Conservation (phyloP, 2,888 invertebrate genomes). For the Phalera bucephala region DNA sequence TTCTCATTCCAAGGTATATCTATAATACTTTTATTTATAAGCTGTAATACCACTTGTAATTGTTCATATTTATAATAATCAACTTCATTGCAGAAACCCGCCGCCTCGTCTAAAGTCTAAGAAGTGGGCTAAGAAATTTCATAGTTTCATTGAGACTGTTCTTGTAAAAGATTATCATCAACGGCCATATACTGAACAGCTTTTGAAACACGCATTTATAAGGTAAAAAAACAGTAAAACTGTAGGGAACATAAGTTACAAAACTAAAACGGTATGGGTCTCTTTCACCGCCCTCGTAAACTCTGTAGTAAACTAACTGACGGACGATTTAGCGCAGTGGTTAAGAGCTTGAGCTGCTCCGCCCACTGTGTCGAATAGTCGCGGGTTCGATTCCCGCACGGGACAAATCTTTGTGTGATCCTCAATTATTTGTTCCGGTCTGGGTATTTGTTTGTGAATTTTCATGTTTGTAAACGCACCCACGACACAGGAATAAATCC, state of each 20-base stretch:
- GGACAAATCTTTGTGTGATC: no score
- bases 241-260: neutral
- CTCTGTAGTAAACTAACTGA: no score
- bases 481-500: no score
- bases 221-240: conserved; percentile 62
- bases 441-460: no score
- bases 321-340: no score
- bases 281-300: no score
- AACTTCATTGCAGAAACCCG: conserved; percentile 87
- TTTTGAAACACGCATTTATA: conserved; percentile 98
- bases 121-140: conserved; percentile 99
- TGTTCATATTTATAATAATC: neutral
- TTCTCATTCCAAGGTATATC: conserved; percentile 92
- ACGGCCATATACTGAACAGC: conserved; percentile 98
- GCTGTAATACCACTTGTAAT: neutral
- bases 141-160: conserved; percentile 99
- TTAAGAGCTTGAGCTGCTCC: no score
- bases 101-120: conserved; percentile 98
- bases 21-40: neutral
- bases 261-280: no score
- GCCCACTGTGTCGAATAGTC: no score
- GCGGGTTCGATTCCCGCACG: no score
- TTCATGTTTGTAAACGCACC: no score
- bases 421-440: no score
- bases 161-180: conserved; percentile 99